Evolutionary conservation across 2,888 invertebrate genomes (phyloP), one percentile per base, ranked within the genome.

Genomic region (Neria commutata): DNA sequence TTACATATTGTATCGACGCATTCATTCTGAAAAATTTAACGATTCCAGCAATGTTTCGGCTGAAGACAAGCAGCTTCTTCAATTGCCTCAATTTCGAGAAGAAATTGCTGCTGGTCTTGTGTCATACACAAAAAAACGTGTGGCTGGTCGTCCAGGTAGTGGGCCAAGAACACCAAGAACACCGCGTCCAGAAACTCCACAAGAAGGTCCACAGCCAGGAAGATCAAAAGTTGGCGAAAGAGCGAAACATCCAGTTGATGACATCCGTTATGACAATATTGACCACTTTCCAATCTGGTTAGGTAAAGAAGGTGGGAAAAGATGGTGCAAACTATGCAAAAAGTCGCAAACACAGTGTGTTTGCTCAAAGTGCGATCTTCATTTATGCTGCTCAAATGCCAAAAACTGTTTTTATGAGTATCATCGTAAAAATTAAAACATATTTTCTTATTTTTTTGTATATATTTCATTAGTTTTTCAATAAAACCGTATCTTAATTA

Each of bases 261-360:
- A 29, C 29, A 11, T 29, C 11, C 29, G 29, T 29, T 29, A 8
- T 29, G 29, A 29, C 29, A 11, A 29, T 29, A 29, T 6, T 11
- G 11, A 29, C 11, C 72, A 68, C 26, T 54, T 53, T 51, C 16
- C 56, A n/a, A n/a, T n/a, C n/a, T n/a, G n/a, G n/a, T n/a, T n/a
- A 40, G 37, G 19, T 56, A 53, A 56, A 49, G 14, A 56, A 2
- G 45, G 25, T 53, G 52, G 48, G 10, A 59, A 33, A 60, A 56
- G 52, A 60, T 54, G 56, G 11, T 57, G 52, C 37, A 56, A 60
- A 17, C 17, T 46, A 23, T 56, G 56, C n/a, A 56, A 56, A 49
- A 54, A 16, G 16, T 53, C 33, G 16, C 34, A 56, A 49, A 47
- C 48, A 1, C 40, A 59, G 16, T 52, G 55, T n/a, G 23, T 59